A percentile compares a stretch with the other conserved stretches of the same genome.
Evolutionary conservation across 92 coral and sea anemone species (phyloP).

Genomic region (Micromussa lordhowensis): DNA sequence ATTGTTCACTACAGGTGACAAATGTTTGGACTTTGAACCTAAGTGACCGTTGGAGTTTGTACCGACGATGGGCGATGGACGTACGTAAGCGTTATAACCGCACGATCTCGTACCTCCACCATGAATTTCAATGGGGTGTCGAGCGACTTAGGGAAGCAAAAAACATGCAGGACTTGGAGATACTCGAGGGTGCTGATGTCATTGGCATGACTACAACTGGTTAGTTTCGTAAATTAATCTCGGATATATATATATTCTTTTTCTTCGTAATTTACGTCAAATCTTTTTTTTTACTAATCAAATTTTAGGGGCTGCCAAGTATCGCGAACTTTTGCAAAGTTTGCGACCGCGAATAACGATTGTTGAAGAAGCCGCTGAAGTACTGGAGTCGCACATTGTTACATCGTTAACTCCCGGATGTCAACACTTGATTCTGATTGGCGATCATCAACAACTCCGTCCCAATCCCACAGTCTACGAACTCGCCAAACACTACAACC

Average conservation of each 20-base stretch:
- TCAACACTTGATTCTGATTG: constrained; percentile 92
- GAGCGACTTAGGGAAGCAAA: constrained; percentile 64
- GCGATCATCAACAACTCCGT: constrained; percentile 93
- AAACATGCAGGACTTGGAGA: constrained; percentile 68
- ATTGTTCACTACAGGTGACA: constrained; percentile 8
- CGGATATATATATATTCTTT: too few relatives aligned
- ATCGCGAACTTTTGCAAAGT: constrained; percentile 69
- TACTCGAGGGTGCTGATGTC: constrained; percentile 73
- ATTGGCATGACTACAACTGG: constrained; percentile 97
- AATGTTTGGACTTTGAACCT: constrained; percentile 70
- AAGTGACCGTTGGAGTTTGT: constrained; percentile 88
- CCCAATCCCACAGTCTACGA: constrained; percentile 87
- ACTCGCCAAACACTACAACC: constrained; percentile 73
- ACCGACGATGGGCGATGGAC: constrained; percentile 79
- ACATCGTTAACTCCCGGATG: constrained; percentile 85
- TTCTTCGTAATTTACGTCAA: background rate
- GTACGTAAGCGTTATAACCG: constrained; percentile 52
- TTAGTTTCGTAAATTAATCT: background rate
- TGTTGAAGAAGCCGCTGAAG: constrained; percentile 96
- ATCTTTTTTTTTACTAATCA: background rate
- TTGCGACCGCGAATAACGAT: constrained; percentile 84
- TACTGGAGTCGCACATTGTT: constrained; percentile 90
- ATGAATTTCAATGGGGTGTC: constrained; percentile 70
- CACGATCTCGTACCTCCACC: constrained; percentile 61
- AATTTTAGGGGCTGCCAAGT: constrained; percentile 81